Evolutionary conservation across 2,113 vertebrate genomes (phyloP).

Genomic region (Dasypus novemcinctus): DNA sequence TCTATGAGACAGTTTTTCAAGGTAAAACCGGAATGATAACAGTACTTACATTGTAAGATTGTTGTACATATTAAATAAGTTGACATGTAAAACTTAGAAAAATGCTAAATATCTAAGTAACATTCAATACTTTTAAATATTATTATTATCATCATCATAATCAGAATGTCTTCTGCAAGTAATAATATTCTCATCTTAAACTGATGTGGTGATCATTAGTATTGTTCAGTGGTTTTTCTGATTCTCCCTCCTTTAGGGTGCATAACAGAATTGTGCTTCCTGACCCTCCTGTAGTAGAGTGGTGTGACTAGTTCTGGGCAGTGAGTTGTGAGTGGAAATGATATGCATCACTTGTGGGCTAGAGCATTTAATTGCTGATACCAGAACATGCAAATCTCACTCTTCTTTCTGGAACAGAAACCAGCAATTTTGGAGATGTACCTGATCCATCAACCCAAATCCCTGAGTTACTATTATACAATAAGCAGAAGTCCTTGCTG

Average conservation of each 20-base stretch:
- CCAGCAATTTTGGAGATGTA: not conserved
- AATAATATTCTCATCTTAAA: not conserved
- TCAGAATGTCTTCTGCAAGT: not conserved
- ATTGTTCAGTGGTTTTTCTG: not conserved
- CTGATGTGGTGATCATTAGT: not conserved
- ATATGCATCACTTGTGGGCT: not conserved
- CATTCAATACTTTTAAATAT: not conserved
- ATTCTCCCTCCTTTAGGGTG: not conserved
- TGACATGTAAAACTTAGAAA: not conserved
- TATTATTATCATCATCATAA: not conserved
- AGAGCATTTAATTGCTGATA: not conserved
- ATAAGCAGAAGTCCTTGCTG: not conserved
- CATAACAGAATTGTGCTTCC: not conserved
- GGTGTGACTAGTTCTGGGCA: not conserved
- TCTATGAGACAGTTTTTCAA: slow-evolving; percentile 3
- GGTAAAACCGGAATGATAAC: not conserved
- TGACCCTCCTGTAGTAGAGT: not conserved
- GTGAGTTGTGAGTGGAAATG: not conserved
- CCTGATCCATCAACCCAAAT: not conserved
- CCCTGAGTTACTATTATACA: not conserved
- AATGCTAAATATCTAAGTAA: not conserved
- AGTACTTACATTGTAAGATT: not conserved
- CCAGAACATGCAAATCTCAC: not conserved
- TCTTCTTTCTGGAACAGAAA: not conserved
- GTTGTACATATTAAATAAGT: not conserved